phyloP scores from a whole-genome alignment of 1,140 invertebrate genomes.

The Drosophila kepulauana region DNA sequence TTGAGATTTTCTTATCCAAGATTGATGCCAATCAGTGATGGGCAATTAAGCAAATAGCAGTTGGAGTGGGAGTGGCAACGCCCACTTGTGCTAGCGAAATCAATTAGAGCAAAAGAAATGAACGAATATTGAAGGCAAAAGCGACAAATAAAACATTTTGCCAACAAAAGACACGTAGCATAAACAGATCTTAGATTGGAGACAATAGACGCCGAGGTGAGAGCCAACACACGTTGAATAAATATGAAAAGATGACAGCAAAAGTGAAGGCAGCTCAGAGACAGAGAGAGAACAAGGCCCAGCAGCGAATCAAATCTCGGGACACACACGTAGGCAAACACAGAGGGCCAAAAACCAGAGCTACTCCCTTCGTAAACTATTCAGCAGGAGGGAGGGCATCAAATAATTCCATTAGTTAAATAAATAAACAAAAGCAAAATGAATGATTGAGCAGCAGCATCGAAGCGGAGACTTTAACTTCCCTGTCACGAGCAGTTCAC shows the following conservation, averaged over 20 bases:
- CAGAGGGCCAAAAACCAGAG: constrained; percentile 19
- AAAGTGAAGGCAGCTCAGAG: neutral
- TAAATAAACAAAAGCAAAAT: constrained; percentile 78
- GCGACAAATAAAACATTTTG: constrained; percentile 31
- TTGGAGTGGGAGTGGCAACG: neutral
- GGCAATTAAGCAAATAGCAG: constrained; percentile 22
- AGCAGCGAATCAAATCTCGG: constrained; percentile 48
- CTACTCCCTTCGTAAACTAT: constrained; percentile 19
- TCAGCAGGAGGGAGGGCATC: constrained; percentile 17
- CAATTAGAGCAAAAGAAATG: constrained; percentile 56
- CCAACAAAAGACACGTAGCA: constrained; percentile 53
- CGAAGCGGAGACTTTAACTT: constrained; percentile 47
- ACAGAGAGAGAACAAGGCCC: neutral
- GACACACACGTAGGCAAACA: constrained; percentile 47
- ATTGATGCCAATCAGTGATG: constrained; percentile 22
- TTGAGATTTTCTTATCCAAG: neutral
- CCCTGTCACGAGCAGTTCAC: constrained; percentile 24
- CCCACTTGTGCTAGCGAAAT: constrained; percentile 33
- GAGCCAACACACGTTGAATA: constrained; percentile 41
- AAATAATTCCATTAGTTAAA: constrained; percentile 81
- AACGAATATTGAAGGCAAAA: constrained; percentile 15
- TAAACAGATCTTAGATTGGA: constrained; percentile 24
- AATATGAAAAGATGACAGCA: constrained; percentile 55
- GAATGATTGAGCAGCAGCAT: constrained; percentile 75
- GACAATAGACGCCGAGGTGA: constrained; percentile 7